phyloP scores from a whole-genome alignment of 2,797 vertebrate genomes.

The Halcyon chelicuti region DNA sequence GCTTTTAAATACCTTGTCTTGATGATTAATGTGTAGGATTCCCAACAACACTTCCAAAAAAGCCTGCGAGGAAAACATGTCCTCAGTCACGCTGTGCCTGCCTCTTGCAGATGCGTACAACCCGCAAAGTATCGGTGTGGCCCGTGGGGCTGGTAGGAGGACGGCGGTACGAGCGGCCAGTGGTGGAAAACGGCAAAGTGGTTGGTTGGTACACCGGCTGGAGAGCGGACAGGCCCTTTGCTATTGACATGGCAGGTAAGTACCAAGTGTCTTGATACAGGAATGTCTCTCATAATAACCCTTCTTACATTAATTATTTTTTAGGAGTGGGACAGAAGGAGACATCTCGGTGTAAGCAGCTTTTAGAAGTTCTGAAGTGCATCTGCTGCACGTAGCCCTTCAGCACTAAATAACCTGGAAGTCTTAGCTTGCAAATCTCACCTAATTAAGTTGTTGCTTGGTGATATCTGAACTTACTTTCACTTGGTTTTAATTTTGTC shows the following conservation, averaged over 20 bases:
- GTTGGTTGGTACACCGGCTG: slow-evolving; percentile 98
- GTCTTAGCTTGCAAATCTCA: background rate
- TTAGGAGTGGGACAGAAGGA: background rate
- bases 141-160: slow-evolving; percentile 92
- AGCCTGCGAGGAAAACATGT: background rate
- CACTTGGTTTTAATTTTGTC: background rate
- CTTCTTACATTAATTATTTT: background rate
- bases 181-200: slow-evolving; percentile 89
- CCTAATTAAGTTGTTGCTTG: background rate
- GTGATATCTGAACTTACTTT: background rate
- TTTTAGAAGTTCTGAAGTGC: background rate
- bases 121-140: slow-evolving; percentile 90
- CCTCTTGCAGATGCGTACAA: slow-evolving; percentile 88
- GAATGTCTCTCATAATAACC: background rate
- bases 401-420: background rate
- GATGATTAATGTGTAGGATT: accelerated
- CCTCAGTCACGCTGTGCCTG: background rate
- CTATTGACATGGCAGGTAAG: slow-evolving; percentile 98
- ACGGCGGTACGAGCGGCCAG: slow-evolving; percentile 88
- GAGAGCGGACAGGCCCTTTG: slow-evolving; percentile 95
- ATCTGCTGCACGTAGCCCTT: background rate
- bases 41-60: accelerated
- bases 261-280: accelerated
- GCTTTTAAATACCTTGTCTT: background rate
- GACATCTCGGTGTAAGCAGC: background rate